phyloP scores from a whole-genome alignment of 1,140 invertebrate species.

The Aporrectodea caliginosa region DNA sequence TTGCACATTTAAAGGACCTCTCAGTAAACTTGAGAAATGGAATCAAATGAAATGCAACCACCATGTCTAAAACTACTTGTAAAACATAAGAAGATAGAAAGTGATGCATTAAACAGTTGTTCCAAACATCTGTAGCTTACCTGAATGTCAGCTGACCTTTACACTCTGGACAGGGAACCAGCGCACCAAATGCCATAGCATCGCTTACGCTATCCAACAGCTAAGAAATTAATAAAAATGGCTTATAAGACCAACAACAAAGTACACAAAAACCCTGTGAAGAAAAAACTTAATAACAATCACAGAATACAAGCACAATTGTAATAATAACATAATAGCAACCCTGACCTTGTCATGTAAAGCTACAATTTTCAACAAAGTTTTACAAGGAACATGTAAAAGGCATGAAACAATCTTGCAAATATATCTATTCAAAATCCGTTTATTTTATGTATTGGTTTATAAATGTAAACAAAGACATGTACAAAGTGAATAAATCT shows the following conservation, averaged over 20 bases:
- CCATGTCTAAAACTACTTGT: too few species aligned
- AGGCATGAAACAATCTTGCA: neutral
- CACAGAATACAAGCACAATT: neutral
- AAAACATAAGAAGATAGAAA: too few species aligned
- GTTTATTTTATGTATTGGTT: too few species aligned
- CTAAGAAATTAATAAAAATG: constrained; percentile 55
- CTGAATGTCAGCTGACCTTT: constrained; percentile 66
- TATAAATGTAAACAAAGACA: too few species aligned
- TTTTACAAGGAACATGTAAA: neutral
- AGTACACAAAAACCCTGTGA: neutral
- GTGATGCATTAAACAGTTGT: too few species aligned
- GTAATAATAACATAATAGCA: neutral
- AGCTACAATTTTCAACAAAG: neutral
- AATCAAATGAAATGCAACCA: too few species aligned
- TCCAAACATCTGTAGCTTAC: too few species aligned
- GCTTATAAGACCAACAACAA: neutral
- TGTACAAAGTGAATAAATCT: too few species aligned
- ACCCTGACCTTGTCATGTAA: neutral
- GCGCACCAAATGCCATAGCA: constrained; percentile 70
- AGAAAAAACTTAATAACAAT: neutral
- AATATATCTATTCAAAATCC: too few species aligned
- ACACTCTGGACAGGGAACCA: constrained; percentile 76
- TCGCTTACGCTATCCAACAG: constrained; percentile 76
- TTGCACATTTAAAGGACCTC: too few species aligned
- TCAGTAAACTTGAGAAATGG: too few species aligned